Percentiles rank a stretch among this genome's conserved stretches.
These are phyloP conservation scores for Oligia strigilis DNA, from an alignment of 2,888 invertebrate species.

Conservation along the genomic window DNA sequence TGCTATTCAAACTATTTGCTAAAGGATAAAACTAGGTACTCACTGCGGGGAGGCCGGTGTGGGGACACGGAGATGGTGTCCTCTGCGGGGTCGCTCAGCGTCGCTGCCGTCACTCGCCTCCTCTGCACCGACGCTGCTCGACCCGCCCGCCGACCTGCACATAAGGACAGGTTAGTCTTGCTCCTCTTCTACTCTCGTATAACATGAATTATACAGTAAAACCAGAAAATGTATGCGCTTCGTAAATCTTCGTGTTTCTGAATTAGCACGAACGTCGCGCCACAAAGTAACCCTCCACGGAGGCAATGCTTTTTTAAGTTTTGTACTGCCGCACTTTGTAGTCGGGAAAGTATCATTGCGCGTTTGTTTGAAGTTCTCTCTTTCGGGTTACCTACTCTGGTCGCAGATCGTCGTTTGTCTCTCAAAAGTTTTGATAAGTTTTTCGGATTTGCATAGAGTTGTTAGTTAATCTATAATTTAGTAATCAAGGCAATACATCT, in stretches of 20 bases:
- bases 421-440: not conserved
- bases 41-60: slow-evolving; percentile 84
- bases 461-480: not conserved
- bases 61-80: slow-evolving; percentile 85
- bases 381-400: not conserved
- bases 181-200: not conserved
- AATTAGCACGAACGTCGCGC: not conserved
- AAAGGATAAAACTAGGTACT: slow-evolving; percentile 67
- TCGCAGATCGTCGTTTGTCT: not conserved
- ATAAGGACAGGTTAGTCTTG: not conserved
- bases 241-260: not conserved
- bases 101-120: slow-evolving; percentile 89
- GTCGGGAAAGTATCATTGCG: not conserved
- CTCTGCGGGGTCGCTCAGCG: slow-evolving; percentile 83
- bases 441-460: too few species aligned
- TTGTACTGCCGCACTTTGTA: not conserved
- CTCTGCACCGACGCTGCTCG: slow-evolving; percentile 82
- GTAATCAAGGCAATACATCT: not conserved
- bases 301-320: not conserved
- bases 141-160: slow-evolving; percentile 78
- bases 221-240: not conserved
- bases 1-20: not conserved
- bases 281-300: not conserved
- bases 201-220: not conserved
- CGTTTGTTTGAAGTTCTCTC: not conserved